Percentiles rank a stretch among this genome's conserved stretches.
Conservation (phyloP, 1,140 invertebrate species). For the Choristoneura fumiferana region DNA sequence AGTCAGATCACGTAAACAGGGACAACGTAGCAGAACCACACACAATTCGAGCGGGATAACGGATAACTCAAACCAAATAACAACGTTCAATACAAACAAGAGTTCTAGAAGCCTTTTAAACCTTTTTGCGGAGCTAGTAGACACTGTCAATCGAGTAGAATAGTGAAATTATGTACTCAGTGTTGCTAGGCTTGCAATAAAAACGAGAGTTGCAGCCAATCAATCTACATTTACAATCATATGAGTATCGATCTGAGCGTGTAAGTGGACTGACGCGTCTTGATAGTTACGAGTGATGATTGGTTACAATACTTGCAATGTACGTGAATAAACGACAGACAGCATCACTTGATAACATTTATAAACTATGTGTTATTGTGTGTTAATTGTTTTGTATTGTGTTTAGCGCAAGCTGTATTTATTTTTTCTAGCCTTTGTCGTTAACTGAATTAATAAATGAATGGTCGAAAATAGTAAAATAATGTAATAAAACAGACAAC, state of each 20-base stretch:
- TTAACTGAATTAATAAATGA: no score
- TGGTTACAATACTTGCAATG: no score
- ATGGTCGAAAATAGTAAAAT: no score
- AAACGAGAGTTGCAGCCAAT: conserved; percentile 64
- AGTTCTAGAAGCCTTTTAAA: conserved; percentile 13
- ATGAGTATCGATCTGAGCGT: conserved; percentile 61
- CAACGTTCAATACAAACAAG: conserved; percentile 14
- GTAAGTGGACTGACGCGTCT: conserved; percentile 27
- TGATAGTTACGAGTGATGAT: conserved; percentile 48
- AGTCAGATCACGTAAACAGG: conserved; percentile 4
- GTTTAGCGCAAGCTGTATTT: no score
- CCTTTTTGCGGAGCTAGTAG: conserved; percentile 1
- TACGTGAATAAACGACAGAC: no score
- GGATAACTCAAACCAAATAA: conserved; percentile 12
- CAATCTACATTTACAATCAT: conserved; percentile 76
- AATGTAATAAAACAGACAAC: no score
- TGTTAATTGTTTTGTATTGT: no score
- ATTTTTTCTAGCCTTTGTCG: no score
- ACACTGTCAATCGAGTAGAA: conserved; percentile 48
- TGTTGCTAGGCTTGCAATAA: conserved; percentile 52
- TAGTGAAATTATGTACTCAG: conserved; percentile 53
- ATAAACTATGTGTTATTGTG: no score
- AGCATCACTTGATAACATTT: no score
- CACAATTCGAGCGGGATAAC: conserved; percentile 6
- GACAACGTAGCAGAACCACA: conserved; percentile 8